Evolutionary conservation across 2,113 vertebrate species (phyloP).

Genomic region (Trochalopteron elliotii): DNA sequence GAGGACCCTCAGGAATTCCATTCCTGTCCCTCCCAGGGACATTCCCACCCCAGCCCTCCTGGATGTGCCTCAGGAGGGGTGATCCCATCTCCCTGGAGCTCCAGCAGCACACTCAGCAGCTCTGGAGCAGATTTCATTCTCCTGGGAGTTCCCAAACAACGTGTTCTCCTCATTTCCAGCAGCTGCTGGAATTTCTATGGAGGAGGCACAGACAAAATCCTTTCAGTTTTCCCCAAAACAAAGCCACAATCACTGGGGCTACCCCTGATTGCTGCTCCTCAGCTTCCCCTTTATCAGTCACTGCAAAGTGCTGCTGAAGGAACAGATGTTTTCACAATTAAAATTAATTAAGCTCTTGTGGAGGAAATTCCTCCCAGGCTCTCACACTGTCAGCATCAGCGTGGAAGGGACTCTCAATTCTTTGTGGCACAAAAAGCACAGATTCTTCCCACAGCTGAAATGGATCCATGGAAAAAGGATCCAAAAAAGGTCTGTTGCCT

Average conservation of each 20-base stretch:
- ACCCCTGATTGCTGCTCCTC: not conserved
- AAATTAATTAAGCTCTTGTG: not conserved
- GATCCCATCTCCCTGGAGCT: not conserved
- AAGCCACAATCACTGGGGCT: not conserved
- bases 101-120: not conserved
- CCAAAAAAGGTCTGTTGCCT: fast-evolving
- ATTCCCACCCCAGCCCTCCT: not conserved
- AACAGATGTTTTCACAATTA: not conserved
- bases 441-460: not conserved
- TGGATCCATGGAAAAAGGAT: not conserved
- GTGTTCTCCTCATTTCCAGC: not conserved
- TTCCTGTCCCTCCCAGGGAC: not conserved
- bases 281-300: not conserved
- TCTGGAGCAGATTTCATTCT: not conserved
- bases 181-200: not conserved
- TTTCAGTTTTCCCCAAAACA: not conserved
- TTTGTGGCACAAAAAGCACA: not conserved
- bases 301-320: not conserved
- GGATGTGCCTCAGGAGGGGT: not conserved
- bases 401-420: not conserved
- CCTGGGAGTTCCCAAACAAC: not conserved
- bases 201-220: not conserved
- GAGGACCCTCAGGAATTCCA: not conserved
- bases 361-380: not conserved
- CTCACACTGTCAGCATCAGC: not conserved